These are phyloP conservation scores for Dyspetes luteomarginatus DNA, from an alignment of 2,888 invertebrate species.

Conservation along the genomic window DNA sequence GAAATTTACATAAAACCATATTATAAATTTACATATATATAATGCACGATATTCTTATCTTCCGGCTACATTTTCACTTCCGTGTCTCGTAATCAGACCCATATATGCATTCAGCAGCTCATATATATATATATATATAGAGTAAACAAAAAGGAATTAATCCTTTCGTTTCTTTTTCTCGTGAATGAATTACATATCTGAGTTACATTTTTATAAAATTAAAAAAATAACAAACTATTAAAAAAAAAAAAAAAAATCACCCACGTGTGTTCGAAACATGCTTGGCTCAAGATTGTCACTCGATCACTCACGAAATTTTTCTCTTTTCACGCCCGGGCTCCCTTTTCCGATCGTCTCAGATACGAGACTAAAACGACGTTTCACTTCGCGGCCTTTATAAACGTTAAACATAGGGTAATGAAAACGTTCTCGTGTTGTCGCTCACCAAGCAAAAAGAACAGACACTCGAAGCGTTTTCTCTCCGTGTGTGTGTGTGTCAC, in stretches of 20 bases:
- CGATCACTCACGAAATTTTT: constrained; percentile 9
- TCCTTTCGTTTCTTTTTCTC: neutral
- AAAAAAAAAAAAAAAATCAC: constrained; percentile 31
- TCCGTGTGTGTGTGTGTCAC: neutral
- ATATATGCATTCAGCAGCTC: neutral
- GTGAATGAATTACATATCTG: neutral
- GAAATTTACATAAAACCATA: constrained; percentile 20
- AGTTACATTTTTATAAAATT: neutral
- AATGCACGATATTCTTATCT: neutral
- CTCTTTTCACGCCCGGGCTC: neutral
- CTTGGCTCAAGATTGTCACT: neutral
- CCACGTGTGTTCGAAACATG: constrained; percentile 63
- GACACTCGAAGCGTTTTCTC: constrained; percentile 10
- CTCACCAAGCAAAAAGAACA: constrained; percentile 19
- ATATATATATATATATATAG: no score
- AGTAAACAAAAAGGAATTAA: no score
- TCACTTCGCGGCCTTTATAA: constrained; percentile 74
- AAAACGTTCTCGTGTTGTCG: neutral
- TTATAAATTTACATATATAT: neutral
- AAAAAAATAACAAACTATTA: neutral
- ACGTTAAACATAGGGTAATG: constrained; percentile 73
- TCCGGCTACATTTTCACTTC: constrained; percentile 29
- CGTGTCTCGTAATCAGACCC: constrained; percentile 20
- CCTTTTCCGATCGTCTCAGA: constrained; percentile 31
- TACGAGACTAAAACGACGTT: constrained; percentile 70